These are phyloP conservation scores for Caenorhabditis inopinata DNA, from an alignment of 1,140 invertebrate genomes.

Conservation along the genomic window DNA sequence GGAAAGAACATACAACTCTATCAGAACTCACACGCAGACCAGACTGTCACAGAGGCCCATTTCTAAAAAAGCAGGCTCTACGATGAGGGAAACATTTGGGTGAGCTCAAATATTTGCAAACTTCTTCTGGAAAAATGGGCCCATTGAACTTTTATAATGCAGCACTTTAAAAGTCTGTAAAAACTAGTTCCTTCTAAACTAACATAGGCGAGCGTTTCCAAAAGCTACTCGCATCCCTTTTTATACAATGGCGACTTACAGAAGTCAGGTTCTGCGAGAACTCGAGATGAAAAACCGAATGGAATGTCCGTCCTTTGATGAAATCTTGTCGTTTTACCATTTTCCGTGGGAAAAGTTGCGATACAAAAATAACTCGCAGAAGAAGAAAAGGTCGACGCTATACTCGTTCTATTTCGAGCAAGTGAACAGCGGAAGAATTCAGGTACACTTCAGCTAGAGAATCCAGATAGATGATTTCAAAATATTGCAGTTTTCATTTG, in stretches of 20 bases:
- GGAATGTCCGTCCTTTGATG: constrained; percentile 18
- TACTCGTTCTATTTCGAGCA: constrained; percentile 21
- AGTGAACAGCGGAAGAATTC: constrained; percentile 10
- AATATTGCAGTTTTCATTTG: constrained; percentile 2
- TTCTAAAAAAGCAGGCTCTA: constrained; percentile 2
- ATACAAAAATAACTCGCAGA: constrained; percentile 15
- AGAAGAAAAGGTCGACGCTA: constrained; percentile 13
- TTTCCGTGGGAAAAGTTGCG: constrained; percentile 8
- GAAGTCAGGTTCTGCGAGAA: constrained; percentile 13
- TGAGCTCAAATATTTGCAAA: neutral
- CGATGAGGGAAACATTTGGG: constrained; percentile 25
- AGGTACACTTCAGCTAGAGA: neutral
- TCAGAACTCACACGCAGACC: constrained; percentile 14
- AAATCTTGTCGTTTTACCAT: constrained; percentile 3
- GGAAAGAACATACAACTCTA: constrained; percentile 8
- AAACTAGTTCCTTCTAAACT: too few species aligned
- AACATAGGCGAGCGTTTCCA: too few species aligned
- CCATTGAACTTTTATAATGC: too few species aligned
- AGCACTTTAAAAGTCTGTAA: too few species aligned
- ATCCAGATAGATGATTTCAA: neutral
- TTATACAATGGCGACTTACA: too few species aligned
- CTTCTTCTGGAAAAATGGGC: too few species aligned
- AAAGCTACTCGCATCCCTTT: too few species aligned
- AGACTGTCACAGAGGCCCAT: neutral
- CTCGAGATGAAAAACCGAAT: constrained; percentile 20